Conservation (phyloP, 2,113 vertebrate genomes). For the Megaceryle torquata region DNA sequence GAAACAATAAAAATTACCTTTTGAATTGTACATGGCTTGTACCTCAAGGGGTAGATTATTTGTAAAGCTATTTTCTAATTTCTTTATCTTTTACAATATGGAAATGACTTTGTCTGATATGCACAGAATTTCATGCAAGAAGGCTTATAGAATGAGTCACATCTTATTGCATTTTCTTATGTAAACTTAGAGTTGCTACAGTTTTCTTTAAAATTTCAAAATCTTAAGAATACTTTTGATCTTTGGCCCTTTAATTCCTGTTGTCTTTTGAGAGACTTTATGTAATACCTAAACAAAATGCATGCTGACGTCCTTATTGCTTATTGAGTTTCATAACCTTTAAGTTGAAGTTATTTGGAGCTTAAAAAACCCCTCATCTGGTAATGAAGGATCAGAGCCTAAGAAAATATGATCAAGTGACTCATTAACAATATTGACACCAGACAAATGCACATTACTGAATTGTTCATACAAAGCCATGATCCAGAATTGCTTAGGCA, state of each 20-base stretch:
- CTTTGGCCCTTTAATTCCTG: neutral
- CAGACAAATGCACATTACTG: neutral
- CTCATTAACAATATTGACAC: neutral
- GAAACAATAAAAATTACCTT: neutral
- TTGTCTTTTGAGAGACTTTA: neutral
- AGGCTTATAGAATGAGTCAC: neutral
- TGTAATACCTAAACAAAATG: neutral
- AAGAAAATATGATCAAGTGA: neutral
- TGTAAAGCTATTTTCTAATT: neutral
- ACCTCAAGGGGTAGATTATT: neutral
- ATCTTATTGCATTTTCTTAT: neutral
- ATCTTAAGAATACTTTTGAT: neutral
- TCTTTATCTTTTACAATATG: neutral
- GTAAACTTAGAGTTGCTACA: neutral
- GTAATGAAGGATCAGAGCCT: neutral
- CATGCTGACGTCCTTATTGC: accelerated
- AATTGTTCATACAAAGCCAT: neutral
- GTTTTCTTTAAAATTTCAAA: neutral
- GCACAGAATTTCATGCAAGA: neutral
- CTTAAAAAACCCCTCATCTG: neutral
- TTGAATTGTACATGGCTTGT: neutral
- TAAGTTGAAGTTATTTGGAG: neutral
- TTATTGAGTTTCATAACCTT: neutral
- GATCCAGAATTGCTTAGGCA: neutral
- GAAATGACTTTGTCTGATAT: neutral